Evolutionary conservation across 30 jellyfish, hydroid and myxozoan species (phyloP).

Genomic region (Pelagia noctiluca): DNA sequence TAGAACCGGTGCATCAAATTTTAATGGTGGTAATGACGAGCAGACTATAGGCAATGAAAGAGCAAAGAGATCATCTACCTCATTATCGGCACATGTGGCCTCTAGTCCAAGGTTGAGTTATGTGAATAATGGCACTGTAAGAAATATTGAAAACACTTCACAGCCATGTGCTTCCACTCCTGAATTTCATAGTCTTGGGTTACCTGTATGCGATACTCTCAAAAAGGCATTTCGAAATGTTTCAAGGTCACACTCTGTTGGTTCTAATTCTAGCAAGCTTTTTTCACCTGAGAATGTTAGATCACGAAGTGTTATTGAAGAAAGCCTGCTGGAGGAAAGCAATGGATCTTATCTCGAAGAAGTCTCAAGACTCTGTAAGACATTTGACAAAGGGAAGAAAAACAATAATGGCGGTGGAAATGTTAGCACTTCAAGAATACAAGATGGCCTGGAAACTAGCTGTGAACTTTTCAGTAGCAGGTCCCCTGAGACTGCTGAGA

Average conservation of each 20-base stretch:
- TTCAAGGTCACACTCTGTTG: neutral
- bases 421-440: neutral
- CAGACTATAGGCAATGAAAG: too few species aligned
- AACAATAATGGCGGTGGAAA: neutral
- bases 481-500: too few species aligned
- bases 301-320: constrained; percentile 66
- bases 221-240: neutral
- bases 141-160: too few species aligned
- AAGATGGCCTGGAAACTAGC: neutral
- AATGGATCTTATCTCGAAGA: constrained; percentile 44
- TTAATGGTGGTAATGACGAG: too few species aligned
- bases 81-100: too few species aligned
- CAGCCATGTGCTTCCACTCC: constrained; percentile 6
- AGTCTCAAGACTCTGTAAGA: neutral
- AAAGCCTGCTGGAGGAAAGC: constrained; percentile 24
- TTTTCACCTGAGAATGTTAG: neutral
- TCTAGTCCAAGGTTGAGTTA: too few species aligned
- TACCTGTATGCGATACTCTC: constrained; percentile 1
- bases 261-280: constrained; percentile 15
- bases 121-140: too few species aligned
- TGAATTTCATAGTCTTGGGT: neutral
- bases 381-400: neutral
- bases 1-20: too few species aligned
- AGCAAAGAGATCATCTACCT: too few species aligned
- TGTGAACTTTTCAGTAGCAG: too few species aligned